phyloP scores from a whole-genome alignment of 1,140 invertebrate species.

The Acyrthosiphon pisum region DNA sequence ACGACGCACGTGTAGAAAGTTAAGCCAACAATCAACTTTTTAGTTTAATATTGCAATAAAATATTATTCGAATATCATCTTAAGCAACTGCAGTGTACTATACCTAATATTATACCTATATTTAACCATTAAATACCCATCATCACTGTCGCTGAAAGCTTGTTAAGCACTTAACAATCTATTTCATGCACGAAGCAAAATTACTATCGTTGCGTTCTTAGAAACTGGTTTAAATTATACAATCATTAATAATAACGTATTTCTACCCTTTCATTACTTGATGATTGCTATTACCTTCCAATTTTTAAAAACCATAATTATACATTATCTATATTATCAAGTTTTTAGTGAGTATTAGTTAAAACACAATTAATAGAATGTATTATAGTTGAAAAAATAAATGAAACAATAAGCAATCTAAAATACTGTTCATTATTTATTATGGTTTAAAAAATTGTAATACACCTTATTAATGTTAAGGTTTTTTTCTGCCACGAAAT shows the following conservation, averaged over 20 bases:
- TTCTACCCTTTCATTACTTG: background rate
- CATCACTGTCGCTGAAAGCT: background rate
- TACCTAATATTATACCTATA: background rate
- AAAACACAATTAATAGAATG: background rate
- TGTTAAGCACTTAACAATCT: slow-evolving; percentile 11
- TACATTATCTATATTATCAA: slow-evolving; percentile 9
- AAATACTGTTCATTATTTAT: background rate
- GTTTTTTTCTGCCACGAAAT: background rate
- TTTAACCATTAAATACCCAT: background rate
- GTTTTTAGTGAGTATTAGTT: slow-evolving; percentile 17
- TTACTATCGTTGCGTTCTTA: slow-evolving; percentile 2
- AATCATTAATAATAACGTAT: slow-evolving; percentile 19
- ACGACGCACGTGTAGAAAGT: background rate
- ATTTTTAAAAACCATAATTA: slow-evolving; percentile 5
- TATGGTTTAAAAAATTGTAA: background rate
- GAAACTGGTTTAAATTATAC: slow-evolving; percentile 12
- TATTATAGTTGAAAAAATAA: slow-evolving; percentile 10
- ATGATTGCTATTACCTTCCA: background rate
- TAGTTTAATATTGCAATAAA: background rate
- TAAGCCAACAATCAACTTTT: background rate
- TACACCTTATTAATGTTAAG: background rate
- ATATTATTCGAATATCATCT: background rate
- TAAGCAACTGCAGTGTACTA: background rate
- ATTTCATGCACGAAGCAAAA: background rate
- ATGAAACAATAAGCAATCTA: background rate